These are phyloP conservation scores for Eutolmus rufibarbis DNA, from an alignment of 2,888 invertebrate genomes.

Conservation along the genomic window DNA sequence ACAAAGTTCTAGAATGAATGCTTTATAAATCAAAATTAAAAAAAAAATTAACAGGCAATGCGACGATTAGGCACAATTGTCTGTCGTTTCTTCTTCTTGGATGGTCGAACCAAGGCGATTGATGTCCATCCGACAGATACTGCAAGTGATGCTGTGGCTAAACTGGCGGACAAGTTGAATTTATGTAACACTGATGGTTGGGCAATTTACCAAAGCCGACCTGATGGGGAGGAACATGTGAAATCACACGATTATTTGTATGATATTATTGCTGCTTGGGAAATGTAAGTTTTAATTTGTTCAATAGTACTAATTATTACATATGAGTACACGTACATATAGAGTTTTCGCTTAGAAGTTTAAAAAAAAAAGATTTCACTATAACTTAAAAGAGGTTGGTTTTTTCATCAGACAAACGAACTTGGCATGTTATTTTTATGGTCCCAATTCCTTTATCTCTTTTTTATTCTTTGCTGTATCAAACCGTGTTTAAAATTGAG, in stretches of 20 bases:
- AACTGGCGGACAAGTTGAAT: slow-evolving; percentile 87
- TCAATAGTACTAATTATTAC: not conserved
- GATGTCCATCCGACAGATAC: slow-evolving; percentile 95
- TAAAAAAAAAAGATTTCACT: not conserved
- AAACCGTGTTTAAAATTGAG: not conserved
- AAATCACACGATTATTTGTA: slow-evolving; percentile 90
- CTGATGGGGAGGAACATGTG: slow-evolving; percentile 88
- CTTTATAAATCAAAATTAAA: not conserved
- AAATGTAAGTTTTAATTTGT: slow-evolving; percentile 69
- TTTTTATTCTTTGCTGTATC: no score
- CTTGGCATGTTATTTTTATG: no score
- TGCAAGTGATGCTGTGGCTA: slow-evolving; percentile 86
- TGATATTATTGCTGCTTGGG: slow-evolving; percentile 95
- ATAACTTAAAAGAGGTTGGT: no score
- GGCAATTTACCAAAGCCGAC: slow-evolving; percentile 91
- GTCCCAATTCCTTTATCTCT: no score
- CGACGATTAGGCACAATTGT: slow-evolving; percentile 89
- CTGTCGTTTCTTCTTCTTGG: slow-evolving; percentile 92
- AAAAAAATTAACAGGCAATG: slow-evolving; percentile 73
- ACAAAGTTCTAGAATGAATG: not conserved
- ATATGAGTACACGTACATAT: not conserved
- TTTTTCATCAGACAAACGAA: no score
- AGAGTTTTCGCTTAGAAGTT: not conserved
- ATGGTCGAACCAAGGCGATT: slow-evolving; percentile 93
- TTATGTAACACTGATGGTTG: slow-evolving; percentile 87